These are phyloP conservation scores for Ginglymostoma cirratum DNA, from an alignment of 2,113 vertebrate genomes.

Conservation along the genomic window DNA sequence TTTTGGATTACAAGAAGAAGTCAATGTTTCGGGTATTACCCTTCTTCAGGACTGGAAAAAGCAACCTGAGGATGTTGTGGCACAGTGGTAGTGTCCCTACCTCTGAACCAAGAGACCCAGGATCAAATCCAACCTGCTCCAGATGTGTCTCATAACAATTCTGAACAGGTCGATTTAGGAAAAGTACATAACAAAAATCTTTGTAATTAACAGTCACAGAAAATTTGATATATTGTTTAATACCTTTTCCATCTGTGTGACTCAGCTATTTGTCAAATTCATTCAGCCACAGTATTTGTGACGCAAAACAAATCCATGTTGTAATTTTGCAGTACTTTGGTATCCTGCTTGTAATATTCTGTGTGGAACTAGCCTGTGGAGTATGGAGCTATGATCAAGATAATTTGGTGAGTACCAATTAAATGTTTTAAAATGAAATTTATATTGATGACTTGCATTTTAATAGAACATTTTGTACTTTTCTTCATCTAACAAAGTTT, in stretches of 20 bases:
- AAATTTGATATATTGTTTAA: neutral
- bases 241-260: neutral
- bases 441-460: neutral
- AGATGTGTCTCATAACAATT: no score
- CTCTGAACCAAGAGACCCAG: no score
- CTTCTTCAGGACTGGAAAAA: neutral
- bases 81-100: no score
- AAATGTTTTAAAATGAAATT: conserved; percentile 36
- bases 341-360: conserved; percentile 91
- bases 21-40: no score
- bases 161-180: neutral
- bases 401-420: conserved; percentile 59
- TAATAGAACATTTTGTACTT: neutral
- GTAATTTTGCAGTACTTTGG: conserved; percentile 77
- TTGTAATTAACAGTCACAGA: no score
- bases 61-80: no score
- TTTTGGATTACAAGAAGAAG: neutral
- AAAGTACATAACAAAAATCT: no score
- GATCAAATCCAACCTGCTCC: no score
- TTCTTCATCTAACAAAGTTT: neutral
- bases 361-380: conserved; percentile 85
- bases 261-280: neutral
- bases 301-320: neutral
- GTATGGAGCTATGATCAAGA: conserved; percentile 94
- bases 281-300: neutral